Evolutionary conservation across 2,888 invertebrate genomes (phyloP), one percentile per base, ranked within the genome.

Genomic region (Eupithecia exiguata): DNA sequence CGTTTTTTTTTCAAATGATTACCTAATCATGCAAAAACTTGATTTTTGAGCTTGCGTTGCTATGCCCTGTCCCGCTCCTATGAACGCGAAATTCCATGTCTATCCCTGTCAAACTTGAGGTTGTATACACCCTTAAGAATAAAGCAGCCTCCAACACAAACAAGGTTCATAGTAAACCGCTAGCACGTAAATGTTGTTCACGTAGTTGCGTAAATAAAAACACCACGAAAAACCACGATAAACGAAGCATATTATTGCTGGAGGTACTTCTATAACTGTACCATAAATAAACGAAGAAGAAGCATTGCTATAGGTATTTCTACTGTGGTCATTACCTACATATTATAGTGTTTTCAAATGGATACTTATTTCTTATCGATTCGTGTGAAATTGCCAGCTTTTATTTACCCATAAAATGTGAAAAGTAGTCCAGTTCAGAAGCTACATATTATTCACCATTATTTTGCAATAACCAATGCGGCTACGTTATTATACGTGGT

Each of bases 401-500:
- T 69, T 70, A 72, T 69, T 35, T 53, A 68, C 53, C 68, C 58
- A 72, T 75, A 58, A 75, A 72, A 75, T 72, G 61, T 25, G 58
- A 63, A 66, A 66, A 75, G 71, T 66, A 66, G 25, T 67, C 38
- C 66, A 58, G 62, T 70, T 61, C 36, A 43, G 49, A 72, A 69
- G 71, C 69, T 71, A 69, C 53, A 71, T 69, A 78, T 75, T 78
- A 80, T 79, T 73, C 69, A 69, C 78, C 74, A 74, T 75, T 78
- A 71, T 79, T 78, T 69, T 68, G 73, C 68, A 75, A 69, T 76
- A 72, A 43, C 62, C 71, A 75, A 74, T 75, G 76, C 74, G 68
- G 78, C 74, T 72, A 76, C 30, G 63, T 77, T 80, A 79, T 78
- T 80, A 74, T 80, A 79, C 80, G 78, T 70, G 74, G 77, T 79